Evolutionary conservation across 1,140 invertebrate genomes (phyloP).

Genomic region (Berghia stephanieae): DNA sequence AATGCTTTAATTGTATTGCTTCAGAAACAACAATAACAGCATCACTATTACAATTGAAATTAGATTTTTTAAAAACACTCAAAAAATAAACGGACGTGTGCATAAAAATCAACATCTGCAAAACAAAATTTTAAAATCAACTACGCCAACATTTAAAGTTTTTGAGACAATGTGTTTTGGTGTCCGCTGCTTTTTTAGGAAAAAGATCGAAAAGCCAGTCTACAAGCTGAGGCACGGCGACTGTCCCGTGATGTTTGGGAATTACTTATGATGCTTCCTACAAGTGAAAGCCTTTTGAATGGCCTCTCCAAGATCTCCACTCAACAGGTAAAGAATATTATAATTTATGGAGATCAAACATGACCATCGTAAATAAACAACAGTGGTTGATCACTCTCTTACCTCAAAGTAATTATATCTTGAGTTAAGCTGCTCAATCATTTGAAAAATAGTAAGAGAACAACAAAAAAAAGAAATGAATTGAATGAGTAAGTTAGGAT

Average conservation of each 20-base stretch:
- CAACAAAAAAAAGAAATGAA: too few relatives aligned
- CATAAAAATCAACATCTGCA: background rate
- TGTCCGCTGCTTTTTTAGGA: constrained; percentile 66
- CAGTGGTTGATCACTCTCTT: too few relatives aligned
- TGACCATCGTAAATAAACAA: too few relatives aligned
- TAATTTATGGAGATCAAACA: too few relatives aligned
- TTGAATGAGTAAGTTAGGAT: too few relatives aligned
- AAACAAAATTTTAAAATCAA: too few relatives aligned
- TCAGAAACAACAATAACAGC: too few relatives aligned
- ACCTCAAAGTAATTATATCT: too few relatives aligned
- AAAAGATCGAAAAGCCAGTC: constrained; percentile 70
- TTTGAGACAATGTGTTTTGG: background rate
- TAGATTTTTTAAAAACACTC: background rate
- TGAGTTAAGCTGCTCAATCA: too few relatives aligned
- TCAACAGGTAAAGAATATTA: constrained; percentile 27
- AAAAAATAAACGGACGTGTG: background rate
- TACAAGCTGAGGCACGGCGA: constrained; percentile 89
- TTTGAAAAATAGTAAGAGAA: too few relatives aligned
- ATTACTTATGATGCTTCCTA: constrained; percentile 88
- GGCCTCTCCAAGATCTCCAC: constrained; percentile 71
- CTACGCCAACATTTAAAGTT: background rate
- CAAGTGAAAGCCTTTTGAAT: constrained; percentile 83
- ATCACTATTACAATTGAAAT: too few relatives aligned
- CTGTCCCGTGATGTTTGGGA: constrained; percentile 89
- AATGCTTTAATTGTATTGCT: too few relatives aligned